These are phyloP conservation scores for Scaptomyza parva DNA, from an alignment of 2,888 invertebrate species.

Conservation along the genomic window DNA sequence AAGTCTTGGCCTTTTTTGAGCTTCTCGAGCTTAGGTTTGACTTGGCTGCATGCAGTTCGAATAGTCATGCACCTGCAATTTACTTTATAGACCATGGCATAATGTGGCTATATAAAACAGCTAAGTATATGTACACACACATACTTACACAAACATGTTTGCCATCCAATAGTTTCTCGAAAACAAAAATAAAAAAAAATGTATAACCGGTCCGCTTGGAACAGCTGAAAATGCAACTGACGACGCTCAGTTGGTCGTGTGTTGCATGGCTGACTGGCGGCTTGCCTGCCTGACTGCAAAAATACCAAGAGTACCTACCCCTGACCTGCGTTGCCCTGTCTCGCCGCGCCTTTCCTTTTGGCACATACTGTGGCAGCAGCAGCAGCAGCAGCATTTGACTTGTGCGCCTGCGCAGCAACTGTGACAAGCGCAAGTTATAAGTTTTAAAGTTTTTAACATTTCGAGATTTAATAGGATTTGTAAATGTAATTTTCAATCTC, in stretches of 20 bases:
- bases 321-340: constrained; percentile 52
- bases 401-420: constrained; percentile 65
- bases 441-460: constrained; percentile 32
- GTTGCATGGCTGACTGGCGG: constrained; percentile 59
- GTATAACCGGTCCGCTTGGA: constrained; percentile 68
- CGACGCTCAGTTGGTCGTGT: constrained; percentile 51
- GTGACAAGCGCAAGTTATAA: constrained; percentile 68
- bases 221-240: constrained; percentile 78
- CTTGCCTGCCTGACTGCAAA: constrained; percentile 44
- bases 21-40: constrained; percentile 38
- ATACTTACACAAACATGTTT: constrained; percentile 54
- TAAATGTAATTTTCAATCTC: constrained; percentile 14
- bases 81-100: constrained; percentile 84
- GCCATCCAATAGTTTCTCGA: constrained; percentile 60
- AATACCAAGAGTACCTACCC: constrained; percentile 12
- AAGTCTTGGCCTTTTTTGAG: constrained; percentile 48
- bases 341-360: constrained; percentile 37
- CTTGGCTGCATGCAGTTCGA: constrained; percentile 72
- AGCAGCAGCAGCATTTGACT: constrained; percentile 61
- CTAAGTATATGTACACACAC: constrained; percentile 34
- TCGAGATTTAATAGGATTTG: constrained; percentile 24
- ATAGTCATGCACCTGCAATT: constrained; percentile 84
- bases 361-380: constrained; percentile 56
- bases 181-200: constrained; percentile 27
- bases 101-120: constrained; percentile 68